A percentile compares a stretch with the other conserved stretches of the same genome.
Conservation (phyloP, 2,888 invertebrate genomes). For the Brenthis daphne region DNA sequence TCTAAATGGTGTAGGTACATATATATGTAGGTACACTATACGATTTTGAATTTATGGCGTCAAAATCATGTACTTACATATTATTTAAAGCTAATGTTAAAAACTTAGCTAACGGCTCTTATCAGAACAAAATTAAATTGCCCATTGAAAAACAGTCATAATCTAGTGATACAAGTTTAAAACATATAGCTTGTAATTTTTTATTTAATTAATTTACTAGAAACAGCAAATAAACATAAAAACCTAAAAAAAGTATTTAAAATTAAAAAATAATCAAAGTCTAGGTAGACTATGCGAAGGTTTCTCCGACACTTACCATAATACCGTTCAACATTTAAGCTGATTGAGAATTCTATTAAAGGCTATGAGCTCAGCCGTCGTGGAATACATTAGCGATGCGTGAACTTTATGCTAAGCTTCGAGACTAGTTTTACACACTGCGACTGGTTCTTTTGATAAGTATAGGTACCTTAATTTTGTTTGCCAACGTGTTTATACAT, state of each 20-base stretch:
- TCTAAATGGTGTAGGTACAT: too few species aligned
- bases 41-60: too few species aligned
- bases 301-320: slow-evolving; percentile 34
- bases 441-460: slow-evolving; percentile 17
- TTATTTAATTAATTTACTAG: too few species aligned
- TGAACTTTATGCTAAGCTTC: slow-evolving; percentile 73
- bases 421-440: slow-evolving; percentile 30
- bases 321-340: slow-evolving; percentile 60
- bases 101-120: too few species aligned
- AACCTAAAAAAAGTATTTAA: not conserved
- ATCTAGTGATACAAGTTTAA: too few species aligned
- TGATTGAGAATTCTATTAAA: slow-evolving; percentile 75
- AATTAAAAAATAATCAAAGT: slow-evolving; percentile 15
- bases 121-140: too few species aligned
- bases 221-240: too few species aligned
- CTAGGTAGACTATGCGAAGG: slow-evolving; percentile 36
- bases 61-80: too few species aligned
- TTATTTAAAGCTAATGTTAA: too few species aligned
- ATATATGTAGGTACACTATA: too few species aligned
- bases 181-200: too few species aligned
- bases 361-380: slow-evolving; percentile 77
- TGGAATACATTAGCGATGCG: slow-evolving; percentile 77
- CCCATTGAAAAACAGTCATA: too few species aligned
- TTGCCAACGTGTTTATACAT: not conserved
- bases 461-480: slow-evolving; percentile 6